phyloP scores from a whole-genome alignment of 2,797 vertebrate species.

The Gymnopithys bicolor region DNA sequence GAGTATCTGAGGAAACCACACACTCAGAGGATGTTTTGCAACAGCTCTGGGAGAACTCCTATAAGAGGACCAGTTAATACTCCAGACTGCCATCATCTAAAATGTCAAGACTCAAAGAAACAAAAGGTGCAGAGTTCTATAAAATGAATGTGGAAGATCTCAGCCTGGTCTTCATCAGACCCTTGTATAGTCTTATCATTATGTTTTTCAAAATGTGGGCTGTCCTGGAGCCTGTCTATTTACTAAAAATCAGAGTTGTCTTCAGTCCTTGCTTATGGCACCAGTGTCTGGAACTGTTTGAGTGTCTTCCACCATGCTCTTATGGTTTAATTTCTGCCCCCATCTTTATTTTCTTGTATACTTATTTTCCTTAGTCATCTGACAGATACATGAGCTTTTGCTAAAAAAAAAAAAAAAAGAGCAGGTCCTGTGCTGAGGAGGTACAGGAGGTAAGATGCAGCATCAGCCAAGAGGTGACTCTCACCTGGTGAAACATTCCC shows the following conservation, averaged over 20 bases:
- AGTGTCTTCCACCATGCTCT: not conserved
- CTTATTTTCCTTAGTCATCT: not conserved
- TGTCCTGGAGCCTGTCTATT: not conserved
- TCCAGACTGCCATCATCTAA: not conserved
- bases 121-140: not conserved
- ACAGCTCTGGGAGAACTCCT: not conserved
- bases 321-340: not conserved
- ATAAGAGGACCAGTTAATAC: not conserved
- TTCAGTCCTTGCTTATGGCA: not conserved
- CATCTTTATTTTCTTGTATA: not conserved
- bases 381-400: not conserved
- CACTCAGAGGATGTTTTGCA: not conserved
- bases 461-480: accelerated
- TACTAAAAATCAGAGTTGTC: not conserved
- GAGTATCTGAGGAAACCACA: not conserved
- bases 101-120: not conserved
- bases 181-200: not conserved
- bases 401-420: not conserved
- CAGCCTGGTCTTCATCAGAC: not conserved
- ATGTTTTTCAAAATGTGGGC: not conserved
- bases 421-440: not conserved
- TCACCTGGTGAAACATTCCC: not conserved
- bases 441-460: not conserved
- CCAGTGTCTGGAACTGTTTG: not conserved
- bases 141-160: not conserved